These are phyloP conservation scores for Carettochelys insculpta DNA, from an alignment of 2,113 vertebrate genomes.

Conservation along the genomic window DNA sequence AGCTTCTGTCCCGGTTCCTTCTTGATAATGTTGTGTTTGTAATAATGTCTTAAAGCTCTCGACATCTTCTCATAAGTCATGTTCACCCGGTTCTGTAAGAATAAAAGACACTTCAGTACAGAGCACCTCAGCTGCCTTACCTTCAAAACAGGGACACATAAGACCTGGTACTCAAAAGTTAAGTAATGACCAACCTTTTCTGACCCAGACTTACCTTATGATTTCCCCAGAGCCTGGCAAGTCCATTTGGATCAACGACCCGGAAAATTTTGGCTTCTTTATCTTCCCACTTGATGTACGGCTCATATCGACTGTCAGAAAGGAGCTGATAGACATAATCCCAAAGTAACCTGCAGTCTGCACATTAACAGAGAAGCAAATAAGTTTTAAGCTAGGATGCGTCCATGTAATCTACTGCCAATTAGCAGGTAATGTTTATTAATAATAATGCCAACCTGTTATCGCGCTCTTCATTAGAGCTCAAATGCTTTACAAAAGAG, in stretches of 20 bases:
- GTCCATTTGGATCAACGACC: slow-evolving; percentile 86
- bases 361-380: not conserved
- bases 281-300: slow-evolving; percentile 90
- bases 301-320: slow-evolving; percentile 83
- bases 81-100: slow-evolving; percentile 84
- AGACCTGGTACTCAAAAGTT: accelerated
- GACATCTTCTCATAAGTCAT: slow-evolving; percentile 98
- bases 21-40: slow-evolving; percentile 94
- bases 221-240: slow-evolving; percentile 92
- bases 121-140: not conserved
- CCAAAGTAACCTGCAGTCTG: slow-evolving; percentile 91
- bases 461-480: accelerated
- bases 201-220: slow-evolving; percentile 82
- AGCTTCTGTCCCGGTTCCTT: slow-evolving; percentile 92
- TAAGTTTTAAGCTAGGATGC: not conserved
- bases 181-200: accelerated
- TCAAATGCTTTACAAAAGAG: not conserved
- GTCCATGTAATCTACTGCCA: accelerated
- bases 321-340: slow-evolving; percentile 90
- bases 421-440: not conserved
- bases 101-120: not conserved
- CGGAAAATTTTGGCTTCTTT: slow-evolving; percentile 82
- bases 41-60: slow-evolving; percentile 89
- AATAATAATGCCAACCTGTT: accelerated
- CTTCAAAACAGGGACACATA: not conserved